phyloP scores from a whole-genome alignment of 1,140 invertebrate genomes.

The Sitophilus oryzae region DNA sequence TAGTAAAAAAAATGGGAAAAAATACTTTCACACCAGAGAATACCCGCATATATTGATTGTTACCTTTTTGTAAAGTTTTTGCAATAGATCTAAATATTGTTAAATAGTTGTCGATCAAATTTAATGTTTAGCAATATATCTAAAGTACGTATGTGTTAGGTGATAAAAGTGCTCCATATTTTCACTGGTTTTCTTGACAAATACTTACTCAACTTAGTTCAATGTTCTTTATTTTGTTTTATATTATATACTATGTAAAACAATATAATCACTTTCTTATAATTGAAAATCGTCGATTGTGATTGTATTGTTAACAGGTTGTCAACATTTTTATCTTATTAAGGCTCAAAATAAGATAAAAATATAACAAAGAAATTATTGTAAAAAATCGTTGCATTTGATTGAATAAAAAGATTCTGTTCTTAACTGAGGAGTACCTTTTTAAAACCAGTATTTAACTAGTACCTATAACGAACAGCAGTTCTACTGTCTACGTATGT shows the following conservation, averaged over 20 bases:
- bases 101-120: slow-evolving; percentile 28
- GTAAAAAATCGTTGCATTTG: slow-evolving; percentile 7
- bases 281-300: too few relatives aligned
- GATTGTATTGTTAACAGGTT: too few relatives aligned
- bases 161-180: too few relatives aligned
- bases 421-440: slow-evolving; percentile 25
- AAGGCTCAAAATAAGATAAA: slow-evolving; percentile 39
- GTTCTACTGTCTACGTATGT: slow-evolving; percentile 43
- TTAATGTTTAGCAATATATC: slow-evolving; percentile 37
- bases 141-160: slow-evolving; percentile 23
- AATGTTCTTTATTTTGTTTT: too few relatives aligned
- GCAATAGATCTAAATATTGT: slow-evolving; percentile 14
- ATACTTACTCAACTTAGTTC: too few relatives aligned
- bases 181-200: too few relatives aligned
- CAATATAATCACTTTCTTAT: too few relatives aligned
- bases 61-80: slow-evolving; percentile 7
- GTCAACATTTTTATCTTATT: slow-evolving; percentile 28
- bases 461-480: slow-evolving; percentile 38
- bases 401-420: slow-evolving; percentile 20
- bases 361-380: slow-evolving; percentile 6
- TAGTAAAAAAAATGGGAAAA: too few relatives aligned
- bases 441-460: slow-evolving; percentile 34
- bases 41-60: not conserved
- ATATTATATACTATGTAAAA: too few relatives aligned
- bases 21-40: slow-evolving; percentile 3